Evolutionary conservation across 1,140 invertebrate species (phyloP).

Genomic region (Lucilia sericata): DNA sequence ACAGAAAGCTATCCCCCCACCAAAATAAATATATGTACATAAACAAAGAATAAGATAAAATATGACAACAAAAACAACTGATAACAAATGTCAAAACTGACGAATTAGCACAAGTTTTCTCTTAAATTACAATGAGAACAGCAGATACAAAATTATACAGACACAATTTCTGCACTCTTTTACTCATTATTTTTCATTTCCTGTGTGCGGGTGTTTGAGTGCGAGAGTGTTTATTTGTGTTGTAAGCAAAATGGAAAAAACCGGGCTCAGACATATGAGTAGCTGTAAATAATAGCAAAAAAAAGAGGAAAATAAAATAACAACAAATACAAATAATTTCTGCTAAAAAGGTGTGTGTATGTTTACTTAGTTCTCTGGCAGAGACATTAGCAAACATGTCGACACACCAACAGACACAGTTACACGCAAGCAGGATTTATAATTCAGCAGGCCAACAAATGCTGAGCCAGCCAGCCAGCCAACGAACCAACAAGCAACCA

Average conservation of each 20-base stretch:
- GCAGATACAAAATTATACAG: background rate
- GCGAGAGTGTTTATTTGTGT: background rate
- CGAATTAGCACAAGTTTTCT: conserved; percentile 3
- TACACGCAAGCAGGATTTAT: background rate
- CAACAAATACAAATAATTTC: background rate
- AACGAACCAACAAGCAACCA: background rate
- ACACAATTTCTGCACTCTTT: background rate
- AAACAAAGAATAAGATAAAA: background rate
- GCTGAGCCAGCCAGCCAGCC: background rate
- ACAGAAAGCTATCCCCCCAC: too few relatives aligned
- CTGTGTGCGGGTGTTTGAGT: too few relatives aligned
- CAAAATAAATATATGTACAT: background rate
- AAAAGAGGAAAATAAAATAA: background rate
- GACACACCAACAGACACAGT: background rate
- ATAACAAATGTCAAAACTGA: conserved; percentile 27
- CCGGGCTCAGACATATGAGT: conserved; percentile 30
- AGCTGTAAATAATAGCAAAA: background rate
- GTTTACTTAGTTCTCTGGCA: conserved; percentile 46
- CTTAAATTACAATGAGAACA: background rate
- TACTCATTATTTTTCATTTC: conserved; percentile 1
- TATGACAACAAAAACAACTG: conserved; percentile 16
- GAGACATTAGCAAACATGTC: background rate
- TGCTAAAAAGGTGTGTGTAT: conserved; percentile 49
- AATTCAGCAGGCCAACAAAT: background rate
- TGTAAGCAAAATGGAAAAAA: conserved; percentile 14